Conservation (phyloP, 2,113 vertebrate species). For the Oryzias melastigma region DNA sequence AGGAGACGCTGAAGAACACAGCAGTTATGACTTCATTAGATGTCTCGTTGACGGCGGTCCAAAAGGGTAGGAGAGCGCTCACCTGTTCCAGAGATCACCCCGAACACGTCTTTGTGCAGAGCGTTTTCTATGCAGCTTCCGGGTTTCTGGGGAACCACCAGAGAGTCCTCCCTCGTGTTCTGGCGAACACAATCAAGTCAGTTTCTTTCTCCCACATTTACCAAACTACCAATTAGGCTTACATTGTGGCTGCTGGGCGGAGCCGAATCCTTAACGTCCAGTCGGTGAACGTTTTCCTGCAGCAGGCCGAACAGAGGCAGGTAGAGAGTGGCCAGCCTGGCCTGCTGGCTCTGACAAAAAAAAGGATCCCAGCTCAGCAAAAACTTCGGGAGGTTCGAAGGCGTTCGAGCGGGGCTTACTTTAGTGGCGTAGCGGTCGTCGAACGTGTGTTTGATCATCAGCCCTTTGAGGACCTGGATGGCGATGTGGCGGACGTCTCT, state of each 20-base stretch:
- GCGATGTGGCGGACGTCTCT: slow-evolving; percentile 89
- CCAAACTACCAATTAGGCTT: slow-evolving; percentile 35
- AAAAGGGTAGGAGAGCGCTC: neutral
- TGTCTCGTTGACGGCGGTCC: neutral
- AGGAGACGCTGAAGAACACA: slow-evolving; percentile 81
- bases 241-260: slow-evolving; percentile 82
- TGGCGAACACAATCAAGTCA: slow-evolving; percentile 42
- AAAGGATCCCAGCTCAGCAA: neutral
- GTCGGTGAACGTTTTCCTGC: slow-evolving; percentile 89
- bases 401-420: slow-evolving; percentile 64
- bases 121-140: slow-evolving; percentile 83
- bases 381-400: neutral
- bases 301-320: slow-evolving; percentile 92
- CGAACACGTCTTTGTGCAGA: slow-evolving; percentile 93
- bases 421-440: slow-evolving; percentile 90
- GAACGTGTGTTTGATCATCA: slow-evolving; percentile 96
- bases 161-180: slow-evolving; percentile 85
- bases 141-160: slow-evolving; percentile 86
- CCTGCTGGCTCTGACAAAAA: slow-evolving; percentile 88
- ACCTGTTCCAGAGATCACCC: slow-evolving; percentile 95
- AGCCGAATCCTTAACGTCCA: slow-evolving; percentile 87
- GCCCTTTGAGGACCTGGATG: slow-evolving; percentile 89
- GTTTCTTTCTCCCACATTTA: neutral
- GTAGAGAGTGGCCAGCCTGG: slow-evolving; percentile 93
- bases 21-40: neutral